phyloP scores from a whole-genome alignment of 2,113 vertebrate genomes.

The Anthoscopus minutus region DNA sequence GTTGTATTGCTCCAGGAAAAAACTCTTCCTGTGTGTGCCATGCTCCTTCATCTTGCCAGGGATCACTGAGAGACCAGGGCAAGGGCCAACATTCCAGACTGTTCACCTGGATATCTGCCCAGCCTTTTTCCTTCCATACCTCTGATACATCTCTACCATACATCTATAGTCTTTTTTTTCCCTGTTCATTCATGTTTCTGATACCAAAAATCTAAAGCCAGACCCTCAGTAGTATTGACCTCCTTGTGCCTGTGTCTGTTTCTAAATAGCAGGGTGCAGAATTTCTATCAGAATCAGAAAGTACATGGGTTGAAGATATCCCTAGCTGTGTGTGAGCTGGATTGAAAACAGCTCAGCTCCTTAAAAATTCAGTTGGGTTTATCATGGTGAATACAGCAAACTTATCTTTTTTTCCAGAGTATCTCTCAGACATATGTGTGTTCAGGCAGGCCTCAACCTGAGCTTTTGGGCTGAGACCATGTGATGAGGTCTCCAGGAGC shows the following conservation, averaged over 20 bases:
- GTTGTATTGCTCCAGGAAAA: not conserved
- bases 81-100: not conserved
- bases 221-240: not conserved
- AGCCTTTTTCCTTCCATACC: not conserved
- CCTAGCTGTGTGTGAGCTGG: not conserved
- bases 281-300: constrained; percentile 5
- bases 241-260: not conserved
- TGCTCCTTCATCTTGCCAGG: not conserved
- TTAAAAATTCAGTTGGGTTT: not conserved
- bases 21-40: not conserved
- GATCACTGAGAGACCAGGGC: not conserved
- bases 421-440: not conserved
- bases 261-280: not conserved
- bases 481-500: not conserved
- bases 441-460: not conserved
- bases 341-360: not conserved
- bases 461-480: not conserved
- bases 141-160: not conserved
- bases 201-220: not conserved
- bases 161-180: not conserved
- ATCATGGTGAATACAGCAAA: not conserved
- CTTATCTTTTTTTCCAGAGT: not conserved
- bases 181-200: not conserved
- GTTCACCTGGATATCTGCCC: not conserved
- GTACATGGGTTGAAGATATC: not conserved